A percentile compares a stretch with the other conserved stretches of the same genome.
phyloP scores from a whole-genome alignment of 23 tunicate species.

The Corella eumyota region DNA sequence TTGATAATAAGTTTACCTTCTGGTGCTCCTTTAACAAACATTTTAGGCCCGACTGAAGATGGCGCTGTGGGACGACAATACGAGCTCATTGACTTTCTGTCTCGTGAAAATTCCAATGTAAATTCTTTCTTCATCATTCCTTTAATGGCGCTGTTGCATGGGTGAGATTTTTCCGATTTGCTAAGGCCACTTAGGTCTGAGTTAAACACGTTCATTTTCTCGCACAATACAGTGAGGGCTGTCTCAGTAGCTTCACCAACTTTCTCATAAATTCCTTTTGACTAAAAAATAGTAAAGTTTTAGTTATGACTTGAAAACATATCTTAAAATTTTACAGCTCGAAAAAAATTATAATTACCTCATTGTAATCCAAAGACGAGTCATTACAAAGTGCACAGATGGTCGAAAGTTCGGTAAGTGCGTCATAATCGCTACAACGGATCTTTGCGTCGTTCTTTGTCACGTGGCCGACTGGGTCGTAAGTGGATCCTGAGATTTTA shows the following conservation, averaged over 20 bases:
- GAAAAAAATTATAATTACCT: conserved; percentile 13
- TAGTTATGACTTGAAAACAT: not conserved
- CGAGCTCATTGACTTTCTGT: conserved; percentile 96
- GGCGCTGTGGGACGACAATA: conserved; percentile 83
- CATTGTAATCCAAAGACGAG: conserved; percentile 95
- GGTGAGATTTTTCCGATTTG: conserved; percentile 57
- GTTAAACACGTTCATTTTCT: conserved; percentile 98
- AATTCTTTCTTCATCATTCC: conserved; percentile 85
- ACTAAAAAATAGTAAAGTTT: conserved; percentile 6
- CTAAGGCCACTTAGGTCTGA: conserved; percentile 45
- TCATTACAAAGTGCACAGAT: conserved; percentile 99
- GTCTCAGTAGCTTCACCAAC: conserved; percentile 99
- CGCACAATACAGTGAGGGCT: conserved; percentile 89
- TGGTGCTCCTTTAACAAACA: conserved; percentile 98
- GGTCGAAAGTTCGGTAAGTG: conserved; percentile 91
- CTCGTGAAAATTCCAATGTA: conserved; percentile 95
- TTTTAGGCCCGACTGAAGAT: conserved; percentile 61
- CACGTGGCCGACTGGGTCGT: conserved; percentile 93
- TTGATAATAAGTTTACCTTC: no score
- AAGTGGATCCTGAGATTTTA: conserved; percentile 93
- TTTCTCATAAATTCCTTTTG: conserved; percentile 92
- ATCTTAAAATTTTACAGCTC: not conserved
- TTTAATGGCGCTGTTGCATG: conserved; percentile 68
- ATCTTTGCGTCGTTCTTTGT: conserved; percentile 65
- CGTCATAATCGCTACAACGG: conserved; percentile 69